phyloP scores from a whole-genome alignment of 2,797 vertebrate species.

The Molossus molossus region DNA sequence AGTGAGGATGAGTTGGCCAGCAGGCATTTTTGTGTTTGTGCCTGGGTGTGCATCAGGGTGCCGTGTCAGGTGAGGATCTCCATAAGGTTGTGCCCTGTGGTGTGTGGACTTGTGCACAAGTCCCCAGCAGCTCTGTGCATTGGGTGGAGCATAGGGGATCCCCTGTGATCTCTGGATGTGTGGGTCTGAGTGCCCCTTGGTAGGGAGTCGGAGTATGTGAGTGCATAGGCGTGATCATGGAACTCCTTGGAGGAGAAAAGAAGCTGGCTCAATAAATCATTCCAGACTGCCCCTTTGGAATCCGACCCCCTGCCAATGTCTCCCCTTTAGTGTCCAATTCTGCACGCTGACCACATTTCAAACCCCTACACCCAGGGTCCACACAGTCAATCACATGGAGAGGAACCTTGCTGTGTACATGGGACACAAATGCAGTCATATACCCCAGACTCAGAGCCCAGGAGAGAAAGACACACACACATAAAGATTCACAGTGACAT shows the following conservation, averaged over 20 bases:
- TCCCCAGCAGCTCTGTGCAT: neutral
- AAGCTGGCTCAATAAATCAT: neutral
- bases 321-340: neutral
- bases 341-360: neutral
- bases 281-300: neutral
- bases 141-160: neutral
- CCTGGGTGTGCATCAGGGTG: neutral
- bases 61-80: neutral
- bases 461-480: slow-evolving; percentile 7
- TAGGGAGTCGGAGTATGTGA: neutral
- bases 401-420: neutral
- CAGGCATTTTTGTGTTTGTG: neutral
- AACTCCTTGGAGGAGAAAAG: neutral
- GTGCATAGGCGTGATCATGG: neutral
- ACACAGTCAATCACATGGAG: neutral
- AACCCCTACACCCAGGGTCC: neutral
- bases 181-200: neutral
- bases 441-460: slow-evolving; percentile 42
- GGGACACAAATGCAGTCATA: neutral
- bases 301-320: neutral
- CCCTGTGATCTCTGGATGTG: neutral
- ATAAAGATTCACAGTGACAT: slow-evolving; percentile 34
- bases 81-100: neutral
- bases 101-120: neutral
- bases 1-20: slow-evolving; percentile 22